Base-by-base conservation (phyloP, 2,888 invertebrate species). In the Sepiola atlantica region DNA sequence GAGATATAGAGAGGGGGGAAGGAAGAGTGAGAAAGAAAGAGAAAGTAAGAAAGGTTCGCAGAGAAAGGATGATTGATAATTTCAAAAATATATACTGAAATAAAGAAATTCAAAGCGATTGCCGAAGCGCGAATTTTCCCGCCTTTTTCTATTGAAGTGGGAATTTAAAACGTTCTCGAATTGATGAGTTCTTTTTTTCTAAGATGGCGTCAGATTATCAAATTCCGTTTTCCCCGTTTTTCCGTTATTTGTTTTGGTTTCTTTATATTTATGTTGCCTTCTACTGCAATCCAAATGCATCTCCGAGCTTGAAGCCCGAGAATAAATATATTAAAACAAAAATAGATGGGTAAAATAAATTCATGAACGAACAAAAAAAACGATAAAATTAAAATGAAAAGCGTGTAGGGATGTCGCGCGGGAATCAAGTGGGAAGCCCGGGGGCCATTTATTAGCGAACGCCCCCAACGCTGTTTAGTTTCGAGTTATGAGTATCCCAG, bases 111-210 rank as follows among this genome's bases (percentile, higher is more conserved):
- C 77, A 32, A 77, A 77, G 77, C n/a, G 77, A 20, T 77, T 77
- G 77, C 77, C 18, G 77, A 77, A 77, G 77, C 77, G 77, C 77
- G 77, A 77, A 77, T 77, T 77, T 18, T 77, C 77, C n/a, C 77
- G 77, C 77, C 77, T 77, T 77, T 77, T 77, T n/a, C 16, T 77
- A 77, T 77, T 77, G 77, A 77, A 77, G 77, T 32, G 77, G 77
- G 77, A 77, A 77, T 77, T 77, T 32, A n/a, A 77, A n/a, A 77
- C 77, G 77, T n/a, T 77, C n/a, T 18, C 32, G 77, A 77, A 77
- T 77, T 77, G 45, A 77, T 77, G n/a, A 77, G 77, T 77, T 77
- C 77, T 77, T 4, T 45, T 2, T n/a, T 77, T 12, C 77, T 14
- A 32, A n/a, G 77, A 77, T 77, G 77, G 77, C n/a, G 77, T 77